These are phyloP conservation scores for Busseola fusca DNA, from an alignment of 2,888 invertebrate genomes.

Conservation along the genomic window DNA sequence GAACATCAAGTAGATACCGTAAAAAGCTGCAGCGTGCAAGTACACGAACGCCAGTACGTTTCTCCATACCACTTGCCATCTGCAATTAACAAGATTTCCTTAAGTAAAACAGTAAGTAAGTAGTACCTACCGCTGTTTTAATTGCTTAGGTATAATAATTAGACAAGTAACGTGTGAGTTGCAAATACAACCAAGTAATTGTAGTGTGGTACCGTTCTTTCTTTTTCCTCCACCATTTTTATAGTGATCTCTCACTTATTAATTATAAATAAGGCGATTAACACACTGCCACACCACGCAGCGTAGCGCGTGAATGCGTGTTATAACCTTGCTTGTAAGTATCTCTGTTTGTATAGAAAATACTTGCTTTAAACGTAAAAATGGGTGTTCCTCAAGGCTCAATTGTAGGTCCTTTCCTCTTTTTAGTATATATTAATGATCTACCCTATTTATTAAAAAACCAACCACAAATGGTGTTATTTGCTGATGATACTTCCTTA, in stretches of 20 bases:
- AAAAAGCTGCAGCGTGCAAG: slow-evolving; percentile 91
- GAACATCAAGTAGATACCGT: slow-evolving; percentile 89
- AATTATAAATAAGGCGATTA: background rate
- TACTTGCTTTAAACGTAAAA: too few relatives aligned
- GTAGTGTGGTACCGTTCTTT: slow-evolving; percentile 6
- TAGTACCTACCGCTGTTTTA: too few relatives aligned
- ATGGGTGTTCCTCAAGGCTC: too few relatives aligned
- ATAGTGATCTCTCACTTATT: slow-evolving; percentile 5
- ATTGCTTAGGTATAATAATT: slow-evolving; percentile 37
- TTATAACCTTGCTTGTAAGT: too few relatives aligned
- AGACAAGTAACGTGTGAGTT: slow-evolving; percentile 37
- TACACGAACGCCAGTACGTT: slow-evolving; percentile 93
- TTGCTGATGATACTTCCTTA: too few relatives aligned
- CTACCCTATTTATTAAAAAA: too few relatives aligned
- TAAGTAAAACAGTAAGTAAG: slow-evolving; percentile 40
- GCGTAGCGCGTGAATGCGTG: too few relatives aligned
- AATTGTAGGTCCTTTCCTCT: too few relatives aligned
- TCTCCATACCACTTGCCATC: slow-evolving; percentile 94
- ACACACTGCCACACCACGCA: too few relatives aligned
- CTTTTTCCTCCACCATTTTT: background rate
- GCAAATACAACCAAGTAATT: slow-evolving; percentile 28
- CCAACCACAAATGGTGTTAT: too few relatives aligned
- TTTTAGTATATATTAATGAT: too few relatives aligned
- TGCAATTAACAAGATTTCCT: slow-evolving; percentile 69
- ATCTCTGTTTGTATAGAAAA: too few relatives aligned